Evolutionary conservation across 1,140 invertebrate species (phyloP).

Genomic region (Cherax quadricarinatus): DNA sequence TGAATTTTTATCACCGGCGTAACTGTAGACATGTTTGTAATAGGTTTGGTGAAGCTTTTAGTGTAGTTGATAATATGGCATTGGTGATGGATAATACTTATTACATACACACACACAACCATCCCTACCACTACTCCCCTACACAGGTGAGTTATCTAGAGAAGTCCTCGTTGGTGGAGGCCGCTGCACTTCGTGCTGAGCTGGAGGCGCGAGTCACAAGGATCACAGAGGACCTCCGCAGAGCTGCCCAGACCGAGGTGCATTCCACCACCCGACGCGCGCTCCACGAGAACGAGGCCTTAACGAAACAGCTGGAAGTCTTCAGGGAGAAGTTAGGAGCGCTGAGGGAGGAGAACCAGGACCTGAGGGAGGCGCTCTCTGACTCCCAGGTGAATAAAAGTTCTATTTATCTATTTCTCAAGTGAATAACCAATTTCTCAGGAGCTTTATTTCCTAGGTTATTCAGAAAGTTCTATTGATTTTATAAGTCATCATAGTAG

Average conservation of each 20-base stretch:
- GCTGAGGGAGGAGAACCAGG: slow-evolving; percentile 55
- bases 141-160: slow-evolving; percentile 62
- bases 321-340: slow-evolving; percentile 53
- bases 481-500: too few relatives aligned
- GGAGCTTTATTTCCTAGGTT: too few relatives aligned
- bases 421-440: too few relatives aligned
- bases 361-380: slow-evolving; percentile 46
- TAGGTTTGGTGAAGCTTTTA: too few relatives aligned
- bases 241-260: slow-evolving; percentile 66
- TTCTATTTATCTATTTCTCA: too few relatives aligned
- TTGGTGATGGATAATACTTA: too few relatives aligned
- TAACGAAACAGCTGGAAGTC: slow-evolving; percentile 54
- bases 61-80: not conserved
- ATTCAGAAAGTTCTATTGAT: too few relatives aligned
- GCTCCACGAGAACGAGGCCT: slow-evolving; percentile 69
- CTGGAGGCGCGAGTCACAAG: slow-evolving; percentile 53
- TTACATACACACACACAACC: too few relatives aligned
- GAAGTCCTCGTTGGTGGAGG: slow-evolving; percentile 60
- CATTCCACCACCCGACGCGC: slow-evolving; percentile 70
- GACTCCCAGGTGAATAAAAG: slow-evolving; percentile 48
- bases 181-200: slow-evolving; percentile 52
- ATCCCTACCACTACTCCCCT: not conserved
- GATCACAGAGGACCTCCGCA: slow-evolving; percentile 63
- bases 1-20: too few relatives aligned
- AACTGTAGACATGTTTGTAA: too few relatives aligned